These are phyloP conservation scores for Phocides pigmalion DNA, from an alignment of 1,140 invertebrate species.

Conservation along the genomic window DNA sequence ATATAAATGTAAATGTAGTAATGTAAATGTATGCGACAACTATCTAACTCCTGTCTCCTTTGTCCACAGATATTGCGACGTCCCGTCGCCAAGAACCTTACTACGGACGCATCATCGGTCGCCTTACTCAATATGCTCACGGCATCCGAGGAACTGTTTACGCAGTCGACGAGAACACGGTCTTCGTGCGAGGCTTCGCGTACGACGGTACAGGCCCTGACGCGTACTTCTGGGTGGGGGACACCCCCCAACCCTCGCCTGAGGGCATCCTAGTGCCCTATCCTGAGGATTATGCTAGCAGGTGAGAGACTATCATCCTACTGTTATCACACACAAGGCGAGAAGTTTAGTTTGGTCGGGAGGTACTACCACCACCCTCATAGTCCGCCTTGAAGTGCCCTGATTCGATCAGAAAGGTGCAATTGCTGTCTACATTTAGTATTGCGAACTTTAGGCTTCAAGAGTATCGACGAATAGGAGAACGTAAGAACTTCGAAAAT, in stretches of 20 bases:
- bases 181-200: constrained; percentile 93
- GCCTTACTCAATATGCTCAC: constrained; percentile 88
- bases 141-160: constrained; percentile 91
- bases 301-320: constrained; percentile 46
- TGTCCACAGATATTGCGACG: constrained; percentile 41
- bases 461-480: no score
- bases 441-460: no score
- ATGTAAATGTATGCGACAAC: not conserved
- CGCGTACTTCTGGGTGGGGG: constrained; percentile 95
- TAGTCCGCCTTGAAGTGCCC: no score
- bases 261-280: constrained; percentile 93
- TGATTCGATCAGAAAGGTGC: no score
- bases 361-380: no score
- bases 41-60: constrained; percentile 1
- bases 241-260: constrained; percentile 89
- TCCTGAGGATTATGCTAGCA: constrained; percentile 90
- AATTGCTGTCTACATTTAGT: no score
- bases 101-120: constrained; percentile 90
- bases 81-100: constrained; percentile 86
- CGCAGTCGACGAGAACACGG: constrained; percentile 93
- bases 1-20: not conserved
- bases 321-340: no score
- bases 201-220: constrained; percentile 94
- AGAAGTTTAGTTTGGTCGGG: no score
- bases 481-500: no score